Conservation (phyloP, 1,140 invertebrate species). For the Aphelinus atriplicis region DNA sequence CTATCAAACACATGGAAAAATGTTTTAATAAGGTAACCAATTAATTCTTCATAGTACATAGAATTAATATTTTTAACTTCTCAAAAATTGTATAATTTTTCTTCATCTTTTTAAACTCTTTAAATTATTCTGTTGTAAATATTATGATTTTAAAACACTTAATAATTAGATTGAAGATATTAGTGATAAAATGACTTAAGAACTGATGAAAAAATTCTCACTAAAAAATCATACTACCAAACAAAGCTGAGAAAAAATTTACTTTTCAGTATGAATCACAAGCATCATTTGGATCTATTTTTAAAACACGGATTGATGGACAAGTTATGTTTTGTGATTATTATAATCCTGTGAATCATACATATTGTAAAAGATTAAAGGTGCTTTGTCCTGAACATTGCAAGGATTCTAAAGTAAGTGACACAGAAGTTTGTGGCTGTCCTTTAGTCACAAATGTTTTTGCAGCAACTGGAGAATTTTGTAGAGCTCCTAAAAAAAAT, state of each 20-base stretch:
- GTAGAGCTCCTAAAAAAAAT: constrained; percentile 87
- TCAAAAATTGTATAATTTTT: no score
- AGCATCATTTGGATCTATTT: constrained; percentile 94
- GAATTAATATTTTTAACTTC: neutral
- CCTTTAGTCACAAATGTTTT: constrained; percentile 88
- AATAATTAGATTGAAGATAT: no score
- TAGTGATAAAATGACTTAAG: no score
- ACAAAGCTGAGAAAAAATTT: neutral
- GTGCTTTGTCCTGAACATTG: constrained; percentile 98
- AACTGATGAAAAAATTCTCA: no score
- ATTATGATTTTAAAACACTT: no score
- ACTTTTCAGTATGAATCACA: constrained; percentile 88
- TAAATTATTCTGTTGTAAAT: no score
- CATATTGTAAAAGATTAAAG: constrained; percentile 95
- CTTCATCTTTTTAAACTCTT: no score
- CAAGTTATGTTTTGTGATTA: constrained; percentile 98
- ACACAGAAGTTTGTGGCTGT: constrained; percentile 89
- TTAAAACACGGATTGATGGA: constrained; percentile 93
- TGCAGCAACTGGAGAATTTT: constrained; percentile 82
- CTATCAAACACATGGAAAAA: constrained; percentile 94
- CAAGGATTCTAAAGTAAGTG: constrained; percentile 92
- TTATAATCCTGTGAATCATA: constrained; percentile 88
- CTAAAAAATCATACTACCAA: no score
- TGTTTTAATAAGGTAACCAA: constrained; percentile 89
- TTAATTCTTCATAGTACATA: constrained; percentile 31